Conservation (phyloP, 2,888 invertebrate genomes). For the Ophioninae sp. region DNA sequence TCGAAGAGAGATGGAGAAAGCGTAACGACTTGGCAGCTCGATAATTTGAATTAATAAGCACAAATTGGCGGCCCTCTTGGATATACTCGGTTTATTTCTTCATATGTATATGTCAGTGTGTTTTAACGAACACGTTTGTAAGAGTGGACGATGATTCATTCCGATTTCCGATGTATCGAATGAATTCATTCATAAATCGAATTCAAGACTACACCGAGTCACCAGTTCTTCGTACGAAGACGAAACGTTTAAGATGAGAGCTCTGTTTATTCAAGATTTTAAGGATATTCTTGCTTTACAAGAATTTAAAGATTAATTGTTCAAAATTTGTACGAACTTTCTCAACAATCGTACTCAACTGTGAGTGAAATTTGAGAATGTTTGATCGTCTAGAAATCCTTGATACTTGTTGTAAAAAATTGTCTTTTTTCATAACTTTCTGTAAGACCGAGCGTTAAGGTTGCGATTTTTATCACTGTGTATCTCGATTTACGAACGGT, state of each 20-base stretch:
- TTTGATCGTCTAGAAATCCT: too few species aligned
- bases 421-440: too few species aligned
- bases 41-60: slow-evolving; percentile 80
- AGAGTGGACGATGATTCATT: slow-evolving; percentile 49
- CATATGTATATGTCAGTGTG: neutral
- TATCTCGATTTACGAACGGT: too few species aligned
- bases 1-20: slow-evolving; percentile 50
- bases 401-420: too few species aligned
- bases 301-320: too few species aligned
- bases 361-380: too few species aligned
- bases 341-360: too few species aligned
- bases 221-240: slow-evolving; percentile 11
- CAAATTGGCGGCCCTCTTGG: slow-evolving; percentile 76
- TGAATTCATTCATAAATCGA: slow-evolving; percentile 52
- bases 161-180: slow-evolving; percentile 16
- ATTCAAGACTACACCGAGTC: neutral
- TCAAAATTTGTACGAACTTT: too few species aligned
- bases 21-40: slow-evolving; percentile 75
- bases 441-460: too few species aligned
- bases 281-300: too few species aligned
- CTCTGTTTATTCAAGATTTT: neutral
- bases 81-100: slow-evolving; percentile 58
- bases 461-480: too few species aligned
- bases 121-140: neutral
- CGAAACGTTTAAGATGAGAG: neutral